phyloP scores from a whole-genome alignment of 2,888 invertebrate species.

The Corythucha ciliata region DNA sequence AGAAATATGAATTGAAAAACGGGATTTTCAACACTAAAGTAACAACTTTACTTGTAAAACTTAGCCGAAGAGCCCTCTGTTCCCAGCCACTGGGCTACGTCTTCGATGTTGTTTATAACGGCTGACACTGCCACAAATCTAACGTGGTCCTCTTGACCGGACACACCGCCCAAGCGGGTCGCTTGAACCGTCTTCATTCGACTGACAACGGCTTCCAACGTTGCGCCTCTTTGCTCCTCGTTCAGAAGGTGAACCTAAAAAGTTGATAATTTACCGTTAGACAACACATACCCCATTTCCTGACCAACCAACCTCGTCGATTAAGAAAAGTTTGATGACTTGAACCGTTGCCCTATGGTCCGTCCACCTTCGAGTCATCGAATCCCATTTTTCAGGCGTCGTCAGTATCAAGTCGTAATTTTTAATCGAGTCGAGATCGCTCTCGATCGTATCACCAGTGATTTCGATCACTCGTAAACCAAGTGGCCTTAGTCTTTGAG shows the following conservation, averaged over 20 bases:
- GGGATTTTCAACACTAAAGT: too few species aligned
- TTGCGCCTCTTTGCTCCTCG: slow-evolving; percentile 61
- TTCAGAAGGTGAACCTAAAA: slow-evolving; percentile 57
- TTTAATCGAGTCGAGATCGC: slow-evolving; percentile 46
- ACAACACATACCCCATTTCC: too few species aligned
- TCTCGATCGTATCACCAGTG: slow-evolving; percentile 64
- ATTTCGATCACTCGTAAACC: slow-evolving; percentile 58
- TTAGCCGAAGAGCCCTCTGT: slow-evolving; percentile 45
- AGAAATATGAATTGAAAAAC: background rate
- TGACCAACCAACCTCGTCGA: slow-evolving; percentile 65
- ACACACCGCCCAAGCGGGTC: slow-evolving; percentile 3
- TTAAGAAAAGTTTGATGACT: slow-evolving; percentile 55
- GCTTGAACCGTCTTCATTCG: slow-evolving; percentile 66
- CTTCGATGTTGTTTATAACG: slow-evolving; percentile 66
- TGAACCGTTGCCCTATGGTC: slow-evolving; percentile 55
- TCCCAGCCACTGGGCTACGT: slow-evolving; percentile 63
- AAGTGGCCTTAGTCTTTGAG: slow-evolving; percentile 52
- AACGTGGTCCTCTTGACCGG: slow-evolving; percentile 38
- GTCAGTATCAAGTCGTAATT: slow-evolving; percentile 58
- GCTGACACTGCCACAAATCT: slow-evolving; percentile 70
- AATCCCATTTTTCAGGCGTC: slow-evolving; percentile 81
- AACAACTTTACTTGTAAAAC: slow-evolving; percentile 45
- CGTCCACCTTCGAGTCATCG: slow-evolving; percentile 63
- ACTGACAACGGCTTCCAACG: slow-evolving; percentile 67
- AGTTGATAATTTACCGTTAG: too few species aligned